phyloP scores from a whole-genome alignment of 2,797 vertebrate species.

The Gobio occitaniae region DNA sequence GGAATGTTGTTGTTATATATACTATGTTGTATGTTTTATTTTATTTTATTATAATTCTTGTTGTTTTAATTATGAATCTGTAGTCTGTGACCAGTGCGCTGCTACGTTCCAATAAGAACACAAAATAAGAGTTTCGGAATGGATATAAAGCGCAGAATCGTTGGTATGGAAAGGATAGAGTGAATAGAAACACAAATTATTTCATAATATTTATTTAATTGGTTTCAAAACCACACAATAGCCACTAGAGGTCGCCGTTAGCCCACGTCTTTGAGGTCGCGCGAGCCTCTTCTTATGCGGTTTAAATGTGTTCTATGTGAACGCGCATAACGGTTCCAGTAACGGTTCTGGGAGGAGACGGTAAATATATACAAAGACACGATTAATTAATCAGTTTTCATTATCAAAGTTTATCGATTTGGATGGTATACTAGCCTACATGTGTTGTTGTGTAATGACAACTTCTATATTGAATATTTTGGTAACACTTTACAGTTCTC shows the following conservation, averaged over 20 bases:
- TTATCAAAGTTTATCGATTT: background rate
- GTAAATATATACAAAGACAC: background rate
- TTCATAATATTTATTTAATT: background rate
- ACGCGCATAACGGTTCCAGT: conserved; percentile 57
- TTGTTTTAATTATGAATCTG: no score
- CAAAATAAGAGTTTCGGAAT: background rate
- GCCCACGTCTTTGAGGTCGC: background rate
- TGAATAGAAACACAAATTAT: background rate
- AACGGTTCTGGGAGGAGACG: conserved; percentile 49
- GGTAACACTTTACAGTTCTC: background rate
- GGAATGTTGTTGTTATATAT: background rate
- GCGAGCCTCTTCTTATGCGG: conserved; percentile 1
- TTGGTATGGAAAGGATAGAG: background rate
- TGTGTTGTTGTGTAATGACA: background rate
- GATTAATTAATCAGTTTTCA: background rate
- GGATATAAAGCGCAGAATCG: background rate
- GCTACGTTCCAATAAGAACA: background rate
- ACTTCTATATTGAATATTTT: background rate
- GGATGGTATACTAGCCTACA: background rate
- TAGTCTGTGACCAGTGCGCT: background rate
- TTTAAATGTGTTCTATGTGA: conserved; percentile 42
- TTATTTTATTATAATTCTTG: no score
- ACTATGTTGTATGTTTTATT: no score
- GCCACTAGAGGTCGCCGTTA: background rate
- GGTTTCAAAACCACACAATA: background rate